Evolutionary conservation across 1,140 invertebrate genomes (phyloP).

Genomic region (Neotoxoptera formosana): DNA sequence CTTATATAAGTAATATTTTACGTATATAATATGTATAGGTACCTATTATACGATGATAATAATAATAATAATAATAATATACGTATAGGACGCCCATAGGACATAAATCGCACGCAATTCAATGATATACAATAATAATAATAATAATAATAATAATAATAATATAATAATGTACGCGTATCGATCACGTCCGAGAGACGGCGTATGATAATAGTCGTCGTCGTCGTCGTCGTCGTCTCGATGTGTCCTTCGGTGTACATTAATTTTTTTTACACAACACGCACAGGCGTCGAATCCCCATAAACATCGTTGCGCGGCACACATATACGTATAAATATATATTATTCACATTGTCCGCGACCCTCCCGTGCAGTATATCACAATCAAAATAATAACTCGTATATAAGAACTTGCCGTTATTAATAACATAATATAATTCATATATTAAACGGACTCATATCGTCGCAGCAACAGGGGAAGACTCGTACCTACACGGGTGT

Average conservation of each 20-base stretch:
- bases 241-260: conserved; percentile 23
- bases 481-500: not conserved
- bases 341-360: conserved; percentile 2
- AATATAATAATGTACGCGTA: conserved; percentile 17
- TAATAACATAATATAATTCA: not conserved
- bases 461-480: not conserved
- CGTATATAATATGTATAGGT: not conserved
- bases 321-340: not conserved
- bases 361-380: not conserved
- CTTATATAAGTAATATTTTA: not conserved
- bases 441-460: not conserved
- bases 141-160: conserved; percentile 16
- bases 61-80: not conserved
- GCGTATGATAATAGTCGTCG: not conserved
- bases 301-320: not conserved
- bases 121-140: conserved; percentile 2
- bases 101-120: conserved; percentile 12
- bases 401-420: not conserved
- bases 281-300: not conserved
- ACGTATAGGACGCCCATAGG: not conserved
- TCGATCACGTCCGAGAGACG: conserved; percentile 9
- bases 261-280: conserved; percentile 19
- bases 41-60: not conserved
- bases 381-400: not conserved
- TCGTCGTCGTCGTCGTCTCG: not conserved